phyloP scores from a whole-genome alignment of 1,140 invertebrate genomes.

The Oryctes rhinoceros region DNA sequence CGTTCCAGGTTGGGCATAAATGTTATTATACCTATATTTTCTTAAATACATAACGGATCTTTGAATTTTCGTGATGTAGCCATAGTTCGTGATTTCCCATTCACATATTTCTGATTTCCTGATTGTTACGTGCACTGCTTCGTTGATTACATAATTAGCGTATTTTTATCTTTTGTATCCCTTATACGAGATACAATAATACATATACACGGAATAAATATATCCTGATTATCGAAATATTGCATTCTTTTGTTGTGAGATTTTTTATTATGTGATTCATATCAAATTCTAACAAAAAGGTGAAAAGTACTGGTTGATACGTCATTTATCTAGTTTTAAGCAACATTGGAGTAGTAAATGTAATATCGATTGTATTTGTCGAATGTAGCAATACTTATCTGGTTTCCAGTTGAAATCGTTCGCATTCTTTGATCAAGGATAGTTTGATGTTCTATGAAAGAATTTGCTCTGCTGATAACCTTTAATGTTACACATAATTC shows the following conservation, averaged over 20 bases:
- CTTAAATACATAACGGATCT: background rate
- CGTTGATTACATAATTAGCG: background rate
- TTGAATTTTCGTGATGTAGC: background rate
- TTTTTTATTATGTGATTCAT: too few relatives aligned
- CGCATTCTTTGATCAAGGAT: background rate
- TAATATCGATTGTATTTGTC: background rate
- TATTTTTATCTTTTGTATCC: background rate
- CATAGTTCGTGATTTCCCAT: slow-evolving; percentile 19
- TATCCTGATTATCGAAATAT: too few relatives aligned
- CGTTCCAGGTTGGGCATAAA: background rate
- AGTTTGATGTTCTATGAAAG: background rate
- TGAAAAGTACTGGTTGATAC: too few relatives aligned
- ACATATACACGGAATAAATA: too few relatives aligned
- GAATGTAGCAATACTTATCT: background rate
- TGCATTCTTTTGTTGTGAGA: too few relatives aligned
- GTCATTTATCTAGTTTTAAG: too few relatives aligned
- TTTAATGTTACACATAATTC: too few relatives aligned
- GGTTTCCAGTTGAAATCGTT: background rate
- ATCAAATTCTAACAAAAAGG: too few relatives aligned
- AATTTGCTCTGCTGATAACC: background rate
- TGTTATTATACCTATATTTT: background rate
- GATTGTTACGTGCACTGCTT: background rate
- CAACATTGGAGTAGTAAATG: too few relatives aligned
- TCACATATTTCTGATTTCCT: slow-evolving; percentile 14
- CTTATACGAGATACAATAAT: background rate